A percentile compares a stretch with the other conserved stretches of the same genome.
phyloP scores from a whole-genome alignment of 2,888 invertebrate species.

The Acrobasis consociella region DNA sequence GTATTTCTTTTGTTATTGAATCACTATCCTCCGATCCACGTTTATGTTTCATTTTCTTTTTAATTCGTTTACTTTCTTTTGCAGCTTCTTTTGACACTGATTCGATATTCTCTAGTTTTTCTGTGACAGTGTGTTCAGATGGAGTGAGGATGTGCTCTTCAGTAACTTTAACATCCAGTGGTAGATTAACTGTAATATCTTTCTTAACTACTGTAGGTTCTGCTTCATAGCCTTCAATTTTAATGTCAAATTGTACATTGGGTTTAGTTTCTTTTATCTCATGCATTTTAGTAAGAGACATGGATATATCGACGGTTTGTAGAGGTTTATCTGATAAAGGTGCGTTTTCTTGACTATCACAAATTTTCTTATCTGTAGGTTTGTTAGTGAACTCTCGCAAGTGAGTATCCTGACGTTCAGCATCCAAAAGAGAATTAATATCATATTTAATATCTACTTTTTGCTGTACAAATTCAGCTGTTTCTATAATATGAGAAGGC shows the following conservation, averaged over 20 bases:
- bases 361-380: slow-evolving; percentile 24
- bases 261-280: slow-evolving; percentile 49
- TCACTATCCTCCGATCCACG: slow-evolving; percentile 58
- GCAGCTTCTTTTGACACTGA: slow-evolving; percentile 43
- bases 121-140: slow-evolving; percentile 50
- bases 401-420: slow-evolving; percentile 60
- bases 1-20: slow-evolving; percentile 47
- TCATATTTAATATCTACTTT: slow-evolving; percentile 46
- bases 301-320: slow-evolving; percentile 63
- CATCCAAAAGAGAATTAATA: slow-evolving; percentile 55
- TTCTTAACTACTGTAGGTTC: slow-evolving; percentile 45
- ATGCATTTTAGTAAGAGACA: slow-evolving; percentile 60
- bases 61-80: slow-evolving; percentile 79
- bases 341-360: slow-evolving; percentile 18
- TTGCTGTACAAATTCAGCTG: slow-evolving; percentile 27
- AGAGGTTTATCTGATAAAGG: slow-evolving; percentile 37
- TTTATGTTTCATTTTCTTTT: slow-evolving; percentile 86
- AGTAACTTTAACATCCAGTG: slow-evolving; percentile 41
- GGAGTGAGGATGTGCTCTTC: slow-evolving; percentile 29
- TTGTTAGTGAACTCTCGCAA: slow-evolving; percentile 36
- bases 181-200: slow-evolving; percentile 49
- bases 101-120: slow-evolving; percentile 45
- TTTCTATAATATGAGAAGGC: slow-evolving; percentile 38
- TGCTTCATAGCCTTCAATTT: slow-evolving; percentile 56
- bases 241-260: slow-evolving; percentile 60